Conservation (phyloP, 2,888 invertebrate genomes). For the Carcina quercana region DNA sequence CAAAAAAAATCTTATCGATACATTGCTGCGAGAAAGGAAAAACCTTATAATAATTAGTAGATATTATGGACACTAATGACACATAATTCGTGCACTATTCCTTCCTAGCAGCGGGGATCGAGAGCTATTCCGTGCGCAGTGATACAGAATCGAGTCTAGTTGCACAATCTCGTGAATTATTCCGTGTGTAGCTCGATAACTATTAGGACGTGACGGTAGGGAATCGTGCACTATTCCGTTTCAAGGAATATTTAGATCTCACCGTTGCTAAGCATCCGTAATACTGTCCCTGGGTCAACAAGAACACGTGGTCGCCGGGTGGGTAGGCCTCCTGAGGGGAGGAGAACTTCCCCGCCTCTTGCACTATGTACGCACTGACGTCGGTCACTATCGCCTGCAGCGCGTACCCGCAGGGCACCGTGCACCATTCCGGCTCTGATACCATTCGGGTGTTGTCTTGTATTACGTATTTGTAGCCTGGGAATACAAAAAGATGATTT, state of each 20-base stretch:
- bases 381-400: slow-evolving; percentile 75
- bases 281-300: slow-evolving; percentile 83
- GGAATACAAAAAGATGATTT: background rate
- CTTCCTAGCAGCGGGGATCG: too few relatives aligned
- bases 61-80: too few relatives aligned
- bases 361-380: slow-evolving; percentile 30
- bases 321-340: slow-evolving; percentile 76
- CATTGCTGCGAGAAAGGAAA: too few relatives aligned
- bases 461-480: slow-evolving; percentile 58
- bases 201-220: background rate
- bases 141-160: too few relatives aligned
- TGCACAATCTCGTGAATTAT: too few relatives aligned
- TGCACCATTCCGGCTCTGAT: slow-evolving; percentile 83
- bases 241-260: slow-evolving; percentile 18
- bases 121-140: too few relatives aligned
- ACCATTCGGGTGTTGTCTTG: slow-evolving; percentile 76
- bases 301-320: slow-evolving; percentile 79
- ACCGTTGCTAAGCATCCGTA: slow-evolving; percentile 89
- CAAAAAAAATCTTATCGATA: too few relatives aligned
- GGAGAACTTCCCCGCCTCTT: slow-evolving; percentile 29
- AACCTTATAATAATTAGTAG: too few relatives aligned
- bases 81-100: too few relatives aligned
- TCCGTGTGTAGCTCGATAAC: too few relatives aligned
- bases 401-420: slow-evolving; percentile 77
- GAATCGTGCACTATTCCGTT: background rate